Evolutionary conservation across 2,888 invertebrate species (phyloP), one percentile per base, ranked within the genome.

Genomic region (Capitulum mitella): DNA sequence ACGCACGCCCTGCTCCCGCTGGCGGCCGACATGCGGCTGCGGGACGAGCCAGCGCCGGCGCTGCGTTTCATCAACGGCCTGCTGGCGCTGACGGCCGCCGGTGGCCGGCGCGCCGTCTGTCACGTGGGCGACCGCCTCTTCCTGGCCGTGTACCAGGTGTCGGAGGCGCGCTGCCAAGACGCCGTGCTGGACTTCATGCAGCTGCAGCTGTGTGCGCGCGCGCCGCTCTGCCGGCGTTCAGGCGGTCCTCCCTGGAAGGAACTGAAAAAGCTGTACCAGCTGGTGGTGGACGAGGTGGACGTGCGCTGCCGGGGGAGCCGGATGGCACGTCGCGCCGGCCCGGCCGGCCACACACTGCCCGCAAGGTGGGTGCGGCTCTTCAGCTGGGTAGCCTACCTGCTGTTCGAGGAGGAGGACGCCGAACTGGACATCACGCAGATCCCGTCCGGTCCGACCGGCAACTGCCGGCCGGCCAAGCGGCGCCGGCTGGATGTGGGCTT

Each of bases 141-240:
- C 26, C 2, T 10, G 10, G 1, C 26, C 29, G 37, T 70, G 37
- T 37, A 14, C 37, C 70, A 26, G 70, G 40, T 40, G 70, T 5
- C 40, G 22, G 70, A 70, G 26, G 26, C 70, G 40, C 70, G 70
- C 22, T 40, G 29, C 26, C 70, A 70, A 22, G 37, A 70, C 37
- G 26, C 10, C 22, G 37, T 70, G 70, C 70, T 70, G 40, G 22
- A 3, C 26, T 70, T 70, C 40, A 19, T 70, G 70, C 70, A 19
- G 70, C 70, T 70, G 70, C 70, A 40, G 70, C 40, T 70, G 70
- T 22, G 37, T 22, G 70, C 40, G 22, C 70, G 70, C 40, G 70
- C 70, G 70, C 70, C 70, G 40, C 26, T 12, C 37, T 70, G 70
- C 37, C 37, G 26, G 1, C 70, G 70, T 1, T 10, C 8, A n/a